Conservation (phyloP, 2,888 invertebrate species). For the Osedax frankpressi region DNA sequence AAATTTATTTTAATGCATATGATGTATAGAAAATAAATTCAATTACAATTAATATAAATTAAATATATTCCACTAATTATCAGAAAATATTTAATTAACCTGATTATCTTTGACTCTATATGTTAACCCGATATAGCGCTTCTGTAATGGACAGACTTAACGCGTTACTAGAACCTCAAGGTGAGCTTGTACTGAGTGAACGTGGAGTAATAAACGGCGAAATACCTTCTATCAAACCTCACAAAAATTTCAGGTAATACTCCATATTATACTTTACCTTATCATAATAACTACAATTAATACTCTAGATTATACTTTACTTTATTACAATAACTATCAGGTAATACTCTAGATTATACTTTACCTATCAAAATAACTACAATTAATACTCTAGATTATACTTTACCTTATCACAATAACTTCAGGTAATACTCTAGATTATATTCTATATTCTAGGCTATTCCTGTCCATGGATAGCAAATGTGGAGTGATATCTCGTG, state of each 20-base stretch:
- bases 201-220: slow-evolving; percentile 68
- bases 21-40: no score
- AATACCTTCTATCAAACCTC: slow-evolving; percentile 64
- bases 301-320: no score
- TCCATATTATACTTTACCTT: no score
- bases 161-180: slow-evolving; percentile 81
- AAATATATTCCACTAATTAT: no score
- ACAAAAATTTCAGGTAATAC: slow-evolving; percentile 62
- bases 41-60: no score
- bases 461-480: slow-evolving; percentile 88
- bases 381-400: no score
- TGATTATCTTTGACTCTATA: neutral
- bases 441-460: no score
- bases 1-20: no score
- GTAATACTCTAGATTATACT: no score
- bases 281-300: neutral
- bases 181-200: slow-evolving; percentile 76
- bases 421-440: no score
- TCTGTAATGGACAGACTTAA: slow-evolving; percentile 93
- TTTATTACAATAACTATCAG: neutral
- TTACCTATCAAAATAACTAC: neutral
- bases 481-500: slow-evolving; percentile 87
- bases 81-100: neutral
- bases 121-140: slow-evolving; percentile 53
- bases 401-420: no score